A percentile compares a stretch with the other conserved stretches of the same genome.
Conservation (phyloP, 2,888 invertebrate genomes). For the Lepidochitona cinerea region DNA sequence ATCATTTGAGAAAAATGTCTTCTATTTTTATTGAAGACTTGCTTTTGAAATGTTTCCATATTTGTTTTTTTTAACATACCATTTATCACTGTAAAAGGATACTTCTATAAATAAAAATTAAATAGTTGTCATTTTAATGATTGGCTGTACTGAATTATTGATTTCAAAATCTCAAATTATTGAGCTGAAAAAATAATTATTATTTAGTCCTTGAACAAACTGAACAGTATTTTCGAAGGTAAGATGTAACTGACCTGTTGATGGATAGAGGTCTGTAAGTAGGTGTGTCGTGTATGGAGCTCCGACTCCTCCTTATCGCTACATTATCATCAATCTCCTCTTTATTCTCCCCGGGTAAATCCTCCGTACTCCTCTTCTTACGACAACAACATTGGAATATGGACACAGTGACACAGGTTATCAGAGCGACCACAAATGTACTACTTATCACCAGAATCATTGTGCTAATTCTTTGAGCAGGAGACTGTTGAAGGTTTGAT, state of each 20-base stretch:
- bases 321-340: conserved; percentile 14
- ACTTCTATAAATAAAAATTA: no score
- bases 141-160: no score
- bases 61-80: no score
- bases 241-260: background rate
- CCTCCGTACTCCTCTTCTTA: conserved; percentile 28
- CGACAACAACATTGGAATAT: conserved; percentile 62
- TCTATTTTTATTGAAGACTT: no score
- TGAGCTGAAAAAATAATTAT: no score
- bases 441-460: conserved; percentile 36
- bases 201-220: no score
- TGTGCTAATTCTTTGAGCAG: background rate
- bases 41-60: no score
- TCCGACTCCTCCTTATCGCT: background rate
- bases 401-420: conserved; percentile 52
- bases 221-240: no score
- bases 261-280: background rate
- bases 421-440: conserved; percentile 47
- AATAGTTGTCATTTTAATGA: no score
- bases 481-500: background rate
- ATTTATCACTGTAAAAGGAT: no score
- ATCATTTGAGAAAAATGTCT: no score
- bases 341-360: conserved; percentile 9
- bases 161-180: no score
- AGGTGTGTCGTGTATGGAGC: background rate